A percentile compares a stretch with the other conserved stretches of the same genome.
Conservation (phyloP, 2,797 vertebrate genomes). For the Rhodeus uyekii region DNA sequence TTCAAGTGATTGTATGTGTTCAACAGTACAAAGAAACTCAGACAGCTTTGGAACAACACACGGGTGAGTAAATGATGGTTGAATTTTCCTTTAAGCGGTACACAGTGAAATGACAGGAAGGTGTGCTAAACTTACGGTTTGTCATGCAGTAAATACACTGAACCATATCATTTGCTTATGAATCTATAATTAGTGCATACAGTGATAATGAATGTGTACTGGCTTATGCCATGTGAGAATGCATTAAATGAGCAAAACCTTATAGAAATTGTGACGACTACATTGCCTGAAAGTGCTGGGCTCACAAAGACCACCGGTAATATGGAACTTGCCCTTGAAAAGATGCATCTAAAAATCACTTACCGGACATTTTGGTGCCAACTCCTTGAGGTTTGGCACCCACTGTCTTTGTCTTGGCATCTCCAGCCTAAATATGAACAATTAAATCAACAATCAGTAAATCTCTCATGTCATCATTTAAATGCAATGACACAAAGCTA, state of each 20-base stretch:
- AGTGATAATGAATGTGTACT: not conserved
- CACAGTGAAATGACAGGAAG: not conserved
- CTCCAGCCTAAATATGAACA: slow-evolving; percentile 48
- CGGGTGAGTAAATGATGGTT: not conserved
- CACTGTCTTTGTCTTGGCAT: slow-evolving; percentile 59
- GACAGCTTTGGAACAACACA: too few relatives aligned
- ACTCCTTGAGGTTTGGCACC: slow-evolving; percentile 68
- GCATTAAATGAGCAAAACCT: not conserved
- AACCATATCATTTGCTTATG: not conserved
- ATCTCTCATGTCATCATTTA: not conserved
- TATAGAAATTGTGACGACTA: not conserved
- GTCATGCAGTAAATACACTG: not conserved
- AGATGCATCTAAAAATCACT: slow-evolving; percentile 62
- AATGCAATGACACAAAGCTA: not conserved
- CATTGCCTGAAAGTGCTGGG: not conserved
- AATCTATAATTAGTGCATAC: not conserved
- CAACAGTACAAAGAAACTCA: not conserved
- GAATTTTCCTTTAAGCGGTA: not conserved
- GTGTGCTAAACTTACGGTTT: not conserved
- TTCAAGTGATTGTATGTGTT: not conserved
- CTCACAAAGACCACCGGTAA: too few relatives aligned
- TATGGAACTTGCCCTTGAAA: too few relatives aligned
- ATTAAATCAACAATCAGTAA: slow-evolving; percentile 2
- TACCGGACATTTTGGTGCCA: slow-evolving; percentile 80
- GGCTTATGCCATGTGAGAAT: not conserved